A percentile compares a stretch with the other conserved stretches of the same genome.
Evolutionary conservation across 2,113 vertebrate species (phyloP).

Genomic region (Origma solitaria): DNA sequence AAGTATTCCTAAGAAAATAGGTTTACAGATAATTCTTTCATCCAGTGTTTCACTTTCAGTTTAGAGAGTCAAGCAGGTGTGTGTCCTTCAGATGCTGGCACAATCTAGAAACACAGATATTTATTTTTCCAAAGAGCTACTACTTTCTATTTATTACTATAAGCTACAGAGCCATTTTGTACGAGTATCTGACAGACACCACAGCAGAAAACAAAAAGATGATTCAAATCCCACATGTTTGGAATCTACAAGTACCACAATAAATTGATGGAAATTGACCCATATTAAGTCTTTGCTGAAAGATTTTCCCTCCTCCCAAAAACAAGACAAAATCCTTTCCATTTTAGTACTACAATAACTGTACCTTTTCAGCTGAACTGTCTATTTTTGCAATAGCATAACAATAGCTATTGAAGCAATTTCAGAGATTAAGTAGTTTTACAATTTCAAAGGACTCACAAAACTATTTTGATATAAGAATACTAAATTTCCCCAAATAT

Average conservation of each 20-base stretch:
- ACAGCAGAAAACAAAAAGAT: background rate
- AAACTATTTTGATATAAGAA: background rate
- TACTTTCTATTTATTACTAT: background rate
- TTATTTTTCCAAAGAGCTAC: background rate
- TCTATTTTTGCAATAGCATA: background rate
- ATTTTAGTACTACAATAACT: background rate
- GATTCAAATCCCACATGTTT: background rate
- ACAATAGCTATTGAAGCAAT: background rate
- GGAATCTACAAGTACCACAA: background rate
- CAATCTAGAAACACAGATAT: background rate
- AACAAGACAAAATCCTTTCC: background rate
- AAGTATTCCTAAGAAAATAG: background rate
- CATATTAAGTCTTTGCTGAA: background rate
- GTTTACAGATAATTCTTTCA: background rate
- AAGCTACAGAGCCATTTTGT: background rate
- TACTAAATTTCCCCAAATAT: background rate
- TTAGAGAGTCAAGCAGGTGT: background rate
- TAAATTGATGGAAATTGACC: background rate
- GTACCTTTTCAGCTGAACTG: background rate
- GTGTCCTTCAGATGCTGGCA: background rate
- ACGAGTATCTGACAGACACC: background rate
- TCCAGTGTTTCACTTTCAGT: background rate
- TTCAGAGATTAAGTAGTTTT: background rate
- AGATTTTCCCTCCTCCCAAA: background rate
- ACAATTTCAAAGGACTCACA: background rate